A percentile compares a stretch with the other conserved stretches of the same genome.
Conservation (phyloP, 2,113 vertebrate genomes). For the Siniperca chuatsi region DNA sequence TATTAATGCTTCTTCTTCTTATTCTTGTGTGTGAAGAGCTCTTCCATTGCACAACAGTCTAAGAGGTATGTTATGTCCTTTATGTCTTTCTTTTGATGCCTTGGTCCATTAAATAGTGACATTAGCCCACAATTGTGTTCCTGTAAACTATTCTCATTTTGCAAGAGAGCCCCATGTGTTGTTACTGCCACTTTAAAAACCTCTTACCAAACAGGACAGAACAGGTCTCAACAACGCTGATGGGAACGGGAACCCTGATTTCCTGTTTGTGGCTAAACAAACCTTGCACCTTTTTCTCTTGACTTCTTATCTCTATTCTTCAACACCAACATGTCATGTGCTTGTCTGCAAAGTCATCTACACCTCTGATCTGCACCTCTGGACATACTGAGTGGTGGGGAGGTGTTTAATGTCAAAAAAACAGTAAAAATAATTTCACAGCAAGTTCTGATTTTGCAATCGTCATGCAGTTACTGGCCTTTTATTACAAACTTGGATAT, state of each 20-base stretch:
- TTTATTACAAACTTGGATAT: neutral
- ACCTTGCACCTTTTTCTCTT: conserved; percentile 19
- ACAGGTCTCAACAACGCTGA: conserved; percentile 12
- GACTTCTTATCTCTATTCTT: neutral
- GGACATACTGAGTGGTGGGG: neutral
- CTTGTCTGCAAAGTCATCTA: neutral
- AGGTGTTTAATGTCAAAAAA: neutral
- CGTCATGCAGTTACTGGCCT: neutral
- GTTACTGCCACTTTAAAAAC: conserved; percentile 4
- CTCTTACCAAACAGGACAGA: conserved; percentile 13
- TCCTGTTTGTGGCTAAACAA: conserved; percentile 54
- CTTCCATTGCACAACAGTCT: neutral
- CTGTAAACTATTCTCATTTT: neutral
- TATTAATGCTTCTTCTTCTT: neutral
- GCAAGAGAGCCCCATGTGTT: conserved; percentile 7
- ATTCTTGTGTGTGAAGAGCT: neutral
- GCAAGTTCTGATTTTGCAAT: neutral
- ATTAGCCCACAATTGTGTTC: neutral
- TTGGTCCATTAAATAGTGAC: neutral
- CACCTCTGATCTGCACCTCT: neutral
- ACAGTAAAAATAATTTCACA: neutral
- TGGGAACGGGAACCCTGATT: conserved; percentile 32
- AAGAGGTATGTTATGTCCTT: neutral
- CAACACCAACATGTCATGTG: neutral
- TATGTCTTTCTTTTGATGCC: neutral